Evolutionary conservation across 2,113 vertebrate species (phyloP).

Genomic region (Aphelocoma coerulescens): DNA sequence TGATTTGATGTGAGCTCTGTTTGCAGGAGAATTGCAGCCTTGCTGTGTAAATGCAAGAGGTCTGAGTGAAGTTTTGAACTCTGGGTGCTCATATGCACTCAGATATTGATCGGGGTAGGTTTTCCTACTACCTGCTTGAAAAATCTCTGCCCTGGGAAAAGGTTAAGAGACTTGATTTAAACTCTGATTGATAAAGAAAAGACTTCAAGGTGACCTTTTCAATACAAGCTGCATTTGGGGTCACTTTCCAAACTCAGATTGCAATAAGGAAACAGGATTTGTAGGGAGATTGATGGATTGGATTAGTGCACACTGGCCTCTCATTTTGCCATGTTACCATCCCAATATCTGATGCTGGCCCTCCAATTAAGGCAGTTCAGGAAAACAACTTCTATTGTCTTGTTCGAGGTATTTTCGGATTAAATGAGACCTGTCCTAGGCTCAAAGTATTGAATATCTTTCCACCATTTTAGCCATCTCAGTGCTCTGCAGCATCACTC

Average conservation of each 20-base stretch:
- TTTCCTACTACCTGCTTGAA: neutral
- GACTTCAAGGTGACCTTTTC: conserved; percentile 30
- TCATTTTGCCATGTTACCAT: neutral
- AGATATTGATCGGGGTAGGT: neutral
- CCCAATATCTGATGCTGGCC: neutral
- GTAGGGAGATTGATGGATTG: neutral
- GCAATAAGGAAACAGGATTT: neutral
- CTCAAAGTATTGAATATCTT: neutral
- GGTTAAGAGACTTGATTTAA: conserved; percentile 25
- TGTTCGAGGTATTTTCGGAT: neutral
- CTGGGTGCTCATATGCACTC: neutral
- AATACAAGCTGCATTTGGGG: neutral
- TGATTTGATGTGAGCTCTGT: neutral
- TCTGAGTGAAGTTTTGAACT: neutral
- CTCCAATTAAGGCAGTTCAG: neutral
- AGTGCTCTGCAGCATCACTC: neutral
- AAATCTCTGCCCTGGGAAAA: conserved; percentile 6
- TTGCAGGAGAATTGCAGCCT: neutral
- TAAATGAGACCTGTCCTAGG: neutral
- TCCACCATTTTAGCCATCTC: neutral
- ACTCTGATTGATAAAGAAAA: conserved; percentile 40
- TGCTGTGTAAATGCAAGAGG: neutral
- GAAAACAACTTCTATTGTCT: neutral
- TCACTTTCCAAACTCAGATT: neutral
- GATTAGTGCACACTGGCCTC: neutral